A percentile compares a stretch with the other conserved stretches of the same genome.
Conservation (phyloP, 2,888 invertebrate genomes). For the Trypoxylon attenuatum region DNA sequence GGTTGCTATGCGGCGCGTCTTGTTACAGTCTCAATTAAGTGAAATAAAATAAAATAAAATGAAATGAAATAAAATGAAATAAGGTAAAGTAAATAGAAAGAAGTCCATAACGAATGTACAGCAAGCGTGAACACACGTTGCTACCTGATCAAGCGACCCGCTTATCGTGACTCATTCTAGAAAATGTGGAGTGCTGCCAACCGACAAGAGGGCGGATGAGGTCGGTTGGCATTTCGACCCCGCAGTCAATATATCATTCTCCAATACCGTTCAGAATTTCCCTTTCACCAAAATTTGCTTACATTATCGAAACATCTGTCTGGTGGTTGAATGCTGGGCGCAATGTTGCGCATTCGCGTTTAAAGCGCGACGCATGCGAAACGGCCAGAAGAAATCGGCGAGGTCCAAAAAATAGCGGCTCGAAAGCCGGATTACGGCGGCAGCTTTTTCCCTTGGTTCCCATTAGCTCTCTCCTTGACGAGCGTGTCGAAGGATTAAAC, state of each 20-base stretch:
- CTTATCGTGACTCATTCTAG: slow-evolving; percentile 47
- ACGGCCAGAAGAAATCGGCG: not conserved
- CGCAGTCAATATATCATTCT: slow-evolving; percentile 30
- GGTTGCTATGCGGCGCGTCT: too few species aligned
- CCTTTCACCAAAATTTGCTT: too few species aligned
- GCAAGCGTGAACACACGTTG: slow-evolving; percentile 18
- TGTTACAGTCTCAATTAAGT: too few species aligned
- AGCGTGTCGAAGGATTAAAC: not conserved
- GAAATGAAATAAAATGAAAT: too few species aligned
- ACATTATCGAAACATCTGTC: too few species aligned
- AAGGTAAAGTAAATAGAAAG: too few species aligned
- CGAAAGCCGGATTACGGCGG: not conserved
- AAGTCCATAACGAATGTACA: not conserved
- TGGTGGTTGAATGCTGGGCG: too few species aligned
- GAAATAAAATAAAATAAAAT: too few species aligned
- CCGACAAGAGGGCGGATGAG: slow-evolving; percentile 46
- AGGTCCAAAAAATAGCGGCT: not conserved
- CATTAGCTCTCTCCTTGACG: slow-evolving; percentile 6
- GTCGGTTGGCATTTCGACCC: slow-evolving; percentile 43
- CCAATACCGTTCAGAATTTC: too few species aligned
- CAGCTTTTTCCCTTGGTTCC: slow-evolving; percentile 2
- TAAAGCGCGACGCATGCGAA: too few species aligned
- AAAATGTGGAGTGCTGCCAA: slow-evolving; percentile 53
- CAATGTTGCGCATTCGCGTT: not conserved
- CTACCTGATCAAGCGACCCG: slow-evolving; percentile 32